These are phyloP conservation scores for Actinia equina DNA, from an alignment of 64 coral and sea anemone species.

Conservation along the genomic window DNA sequence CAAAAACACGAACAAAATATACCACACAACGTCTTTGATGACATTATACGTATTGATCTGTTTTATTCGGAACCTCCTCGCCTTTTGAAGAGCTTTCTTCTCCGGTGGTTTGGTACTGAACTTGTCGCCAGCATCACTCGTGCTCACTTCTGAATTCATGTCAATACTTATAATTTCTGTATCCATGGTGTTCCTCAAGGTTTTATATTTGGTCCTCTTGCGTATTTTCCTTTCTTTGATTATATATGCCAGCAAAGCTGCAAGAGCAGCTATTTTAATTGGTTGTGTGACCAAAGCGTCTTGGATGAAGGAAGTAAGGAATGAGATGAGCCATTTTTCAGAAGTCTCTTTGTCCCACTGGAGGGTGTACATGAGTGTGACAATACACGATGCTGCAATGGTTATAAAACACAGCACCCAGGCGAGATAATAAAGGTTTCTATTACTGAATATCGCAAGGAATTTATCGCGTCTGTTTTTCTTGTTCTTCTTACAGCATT, in stretches of 20 bases:
- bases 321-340: slow-evolving; percentile 76
- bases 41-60: slow-evolving; percentile 37
- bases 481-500: background rate
- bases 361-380: slow-evolving; percentile 73
- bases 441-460: background rate
- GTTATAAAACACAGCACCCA: slow-evolving; percentile 67
- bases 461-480: background rate
- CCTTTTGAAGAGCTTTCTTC: slow-evolving; percentile 11
- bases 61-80: slow-evolving; percentile 24
- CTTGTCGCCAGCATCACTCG: background rate
- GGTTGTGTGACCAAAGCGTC: slow-evolving; percentile 75
- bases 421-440: slow-evolving; percentile 54
- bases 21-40: slow-evolving; percentile 67
- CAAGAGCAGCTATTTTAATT: slow-evolving; percentile 52
- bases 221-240: slow-evolving; percentile 54
- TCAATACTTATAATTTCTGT: slow-evolving; percentile 3
- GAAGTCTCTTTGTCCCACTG: slow-evolving; percentile 74
- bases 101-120: background rate
- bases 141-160: background rate
- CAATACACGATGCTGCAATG: slow-evolving; percentile 32
- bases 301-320: slow-evolving; percentile 71
- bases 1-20: slow-evolving; percentile 65
- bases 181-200: slow-evolving; percentile 14
- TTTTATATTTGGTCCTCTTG: slow-evolving; percentile 22
- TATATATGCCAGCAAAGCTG: slow-evolving; percentile 56